A percentile compares a stretch with the other conserved stretches of the same genome.
Evolutionary conservation across 2,888 invertebrate species (phyloP).

Genomic region (Tipula confusa): DNA sequence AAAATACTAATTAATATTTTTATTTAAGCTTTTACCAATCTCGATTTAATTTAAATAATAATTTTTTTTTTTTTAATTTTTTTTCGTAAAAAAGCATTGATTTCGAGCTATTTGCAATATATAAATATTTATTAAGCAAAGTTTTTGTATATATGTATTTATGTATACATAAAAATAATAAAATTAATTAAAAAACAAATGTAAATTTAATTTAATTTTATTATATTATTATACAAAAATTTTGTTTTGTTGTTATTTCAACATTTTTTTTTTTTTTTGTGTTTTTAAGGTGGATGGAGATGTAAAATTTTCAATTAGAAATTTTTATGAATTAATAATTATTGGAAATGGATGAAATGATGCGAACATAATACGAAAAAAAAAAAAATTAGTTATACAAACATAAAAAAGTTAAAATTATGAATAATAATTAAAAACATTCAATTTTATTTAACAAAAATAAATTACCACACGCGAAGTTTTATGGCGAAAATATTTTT

Average conservation of each 20-base stretch:
- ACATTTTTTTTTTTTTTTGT: neutral
- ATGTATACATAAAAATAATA: neutral
- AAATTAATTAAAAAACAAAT: conserved; percentile 14
- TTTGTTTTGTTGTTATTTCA: neutral
- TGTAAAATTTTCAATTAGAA: neutral
- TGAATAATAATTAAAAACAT: neutral
- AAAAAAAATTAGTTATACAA: neutral
- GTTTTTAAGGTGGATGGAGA: neutral
- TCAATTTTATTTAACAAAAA: too few relatives aligned
- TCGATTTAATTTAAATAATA: neutral
- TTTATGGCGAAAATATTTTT: neutral
- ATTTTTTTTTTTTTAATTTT: neutral
- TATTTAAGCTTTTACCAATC: neutral
- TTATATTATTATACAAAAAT: neutral
- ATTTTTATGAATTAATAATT: neutral
- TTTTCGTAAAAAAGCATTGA: neutral
- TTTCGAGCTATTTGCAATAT: neutral
- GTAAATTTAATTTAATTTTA: conserved; percentile 12
- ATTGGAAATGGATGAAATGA: neutral
- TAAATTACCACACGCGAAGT: neutral
- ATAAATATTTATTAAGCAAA: conserved; percentile 14
- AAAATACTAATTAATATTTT: neutral
- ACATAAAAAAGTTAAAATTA: neutral
- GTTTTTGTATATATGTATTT: too few relatives aligned
- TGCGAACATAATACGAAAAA: neutral